These are phyloP conservation scores for Melanchra persicariae DNA, from an alignment of 2,888 invertebrate genomes.

Conservation along the genomic window DNA sequence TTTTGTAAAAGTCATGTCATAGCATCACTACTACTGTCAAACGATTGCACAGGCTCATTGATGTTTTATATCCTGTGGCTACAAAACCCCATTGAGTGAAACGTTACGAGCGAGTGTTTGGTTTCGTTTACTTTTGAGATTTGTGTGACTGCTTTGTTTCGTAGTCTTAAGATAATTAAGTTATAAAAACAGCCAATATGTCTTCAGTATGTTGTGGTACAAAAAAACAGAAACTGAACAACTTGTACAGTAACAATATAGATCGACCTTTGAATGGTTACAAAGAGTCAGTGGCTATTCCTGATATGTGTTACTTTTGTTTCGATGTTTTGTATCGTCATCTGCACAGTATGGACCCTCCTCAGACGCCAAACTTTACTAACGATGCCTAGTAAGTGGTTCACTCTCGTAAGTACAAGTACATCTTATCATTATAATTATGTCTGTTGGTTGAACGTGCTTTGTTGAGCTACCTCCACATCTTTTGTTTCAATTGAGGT, in stretches of 20 bases:
- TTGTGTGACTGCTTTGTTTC: slow-evolving; percentile 78
- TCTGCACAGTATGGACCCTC: slow-evolving; percentile 97
- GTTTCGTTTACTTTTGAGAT: slow-evolving; percentile 78
- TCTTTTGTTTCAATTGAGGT: slow-evolving; percentile 78
- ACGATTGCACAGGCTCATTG: slow-evolving; percentile 19
- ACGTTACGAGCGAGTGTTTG: slow-evolving; percentile 77
- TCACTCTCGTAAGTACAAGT: slow-evolving; percentile 55
- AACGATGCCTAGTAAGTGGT: slow-evolving; percentile 97
- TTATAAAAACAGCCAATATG: slow-evolving; percentile 89
- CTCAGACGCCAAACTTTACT: slow-evolving; percentile 97
- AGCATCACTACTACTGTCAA: slow-evolving; percentile 53
- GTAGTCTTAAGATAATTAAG: slow-evolving; percentile 69
- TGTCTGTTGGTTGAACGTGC: slow-evolving; percentile 59
- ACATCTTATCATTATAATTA: slow-evolving; percentile 36
- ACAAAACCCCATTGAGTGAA: slow-evolving; percentile 68
- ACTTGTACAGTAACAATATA: slow-evolving; percentile 90
- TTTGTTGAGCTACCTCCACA: slow-evolving; percentile 70
- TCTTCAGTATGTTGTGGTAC: slow-evolving; percentile 97
- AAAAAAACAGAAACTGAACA: slow-evolving; percentile 97
- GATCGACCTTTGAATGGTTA: slow-evolving; percentile 91
- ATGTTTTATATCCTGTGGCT: slow-evolving; percentile 60
- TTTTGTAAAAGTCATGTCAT: background rate
- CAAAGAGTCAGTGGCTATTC: slow-evolving; percentile 93
- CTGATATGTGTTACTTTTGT: slow-evolving; percentile 99
- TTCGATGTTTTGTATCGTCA: slow-evolving; percentile 99